Evolutionary conservation across 2,888 invertebrate genomes (phyloP), one percentile per base, ranked within the genome.

Genomic region (Lithophane ornitopus): DNA sequence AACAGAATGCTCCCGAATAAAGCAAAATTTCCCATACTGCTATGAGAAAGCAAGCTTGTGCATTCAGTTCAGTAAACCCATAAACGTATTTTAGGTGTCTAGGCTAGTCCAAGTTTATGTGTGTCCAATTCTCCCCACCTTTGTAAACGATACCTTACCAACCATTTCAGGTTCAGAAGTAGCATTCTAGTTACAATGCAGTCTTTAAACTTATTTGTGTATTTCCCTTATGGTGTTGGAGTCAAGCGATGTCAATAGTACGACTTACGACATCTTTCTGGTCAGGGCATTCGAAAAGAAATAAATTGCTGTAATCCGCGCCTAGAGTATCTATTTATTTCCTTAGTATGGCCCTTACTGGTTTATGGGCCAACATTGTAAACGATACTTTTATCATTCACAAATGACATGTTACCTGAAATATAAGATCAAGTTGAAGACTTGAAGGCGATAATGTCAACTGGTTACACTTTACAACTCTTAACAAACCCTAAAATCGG

Each of bases 51-150:
- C 80, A 16, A 39, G 69, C 52, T 56, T 58, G 46, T 61, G 58
- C 26, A 49, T 65, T 54, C 39, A 65, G 81, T 73, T 81, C 69
- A 67, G 58, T 70, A 78, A 73, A 73, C 81, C 66, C 62, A 82
- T 78, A 82, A 81, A 81, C 78, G 63, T 78, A 70, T 73, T 70
- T 81, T 67, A 82, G 52, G 28, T 78, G 78, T 81, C 81, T 70
- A 73, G 70, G 70, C 59, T 65, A 63, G 63, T 73, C 54, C 49
- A 68, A 70, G 26, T 82, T 81, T 74, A 81, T 77, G 77, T 63
- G 62, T 54, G 28, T 70, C 63, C 65, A 66, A 80, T 81, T 81
- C 74, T 56, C 58, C 59, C 19, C 46, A 74, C 65, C 65, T 74
- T 49, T 46, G 79, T 82, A 75, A 82, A 70, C 74, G 74, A 79